Percentiles rank a stretch among this genome's conserved stretches.
These are phyloP conservation scores for Myocastor coypus DNA, from an alignment of 2,113 vertebrate species.

Conservation along the genomic window DNA sequence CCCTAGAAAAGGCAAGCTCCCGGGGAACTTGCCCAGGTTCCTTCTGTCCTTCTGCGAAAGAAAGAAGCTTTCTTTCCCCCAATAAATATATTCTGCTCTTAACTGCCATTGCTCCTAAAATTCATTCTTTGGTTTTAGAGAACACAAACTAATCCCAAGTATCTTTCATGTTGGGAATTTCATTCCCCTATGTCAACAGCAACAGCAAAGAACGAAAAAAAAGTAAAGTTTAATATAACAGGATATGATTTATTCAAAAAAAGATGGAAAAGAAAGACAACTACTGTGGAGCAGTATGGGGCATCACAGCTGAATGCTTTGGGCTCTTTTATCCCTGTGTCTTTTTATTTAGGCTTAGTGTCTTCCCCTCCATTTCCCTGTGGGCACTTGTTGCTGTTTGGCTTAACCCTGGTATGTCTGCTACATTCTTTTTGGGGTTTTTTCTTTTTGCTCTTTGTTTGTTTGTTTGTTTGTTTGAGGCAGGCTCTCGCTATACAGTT, in stretches of 20 bases:
- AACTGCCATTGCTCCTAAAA: too few relatives aligned
- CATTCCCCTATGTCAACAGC: not conserved
- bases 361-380: not conserved
- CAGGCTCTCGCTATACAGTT: too few relatives aligned
- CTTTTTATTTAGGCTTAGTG: not conserved
- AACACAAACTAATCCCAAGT: too few relatives aligned
- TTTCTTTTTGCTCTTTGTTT: too few relatives aligned
- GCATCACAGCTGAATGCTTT: not conserved
- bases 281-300: not conserved
- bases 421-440: not conserved
- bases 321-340: not conserved
- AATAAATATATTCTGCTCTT: too few relatives aligned
- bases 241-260: not conserved
- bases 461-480: too few relatives aligned
- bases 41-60: too few relatives aligned
- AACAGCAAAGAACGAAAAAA: not conserved
- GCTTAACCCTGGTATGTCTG: not conserved
- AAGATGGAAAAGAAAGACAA: not conserved
- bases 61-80: too few relatives aligned
- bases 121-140: too few relatives aligned
- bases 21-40: too few relatives aligned
- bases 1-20: too few relatives aligned
- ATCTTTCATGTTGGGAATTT: too few relatives aligned
- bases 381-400: not conserved
- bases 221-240: not conserved